phyloP scores from a whole-genome alignment of 2,113 vertebrate genomes.

The Corvus hawaiiensis region DNA sequence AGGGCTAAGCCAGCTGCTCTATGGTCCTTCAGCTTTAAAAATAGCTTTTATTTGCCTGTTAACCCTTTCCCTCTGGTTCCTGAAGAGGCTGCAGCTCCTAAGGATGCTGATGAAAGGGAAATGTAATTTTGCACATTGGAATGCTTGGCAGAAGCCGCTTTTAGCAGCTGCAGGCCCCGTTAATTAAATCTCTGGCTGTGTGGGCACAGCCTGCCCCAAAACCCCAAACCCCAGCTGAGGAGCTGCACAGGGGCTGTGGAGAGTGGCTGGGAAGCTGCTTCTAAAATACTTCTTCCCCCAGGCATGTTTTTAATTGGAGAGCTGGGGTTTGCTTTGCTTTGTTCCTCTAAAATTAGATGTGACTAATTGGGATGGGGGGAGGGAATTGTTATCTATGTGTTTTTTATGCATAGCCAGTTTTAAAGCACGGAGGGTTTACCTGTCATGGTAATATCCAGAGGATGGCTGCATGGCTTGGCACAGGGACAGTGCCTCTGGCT shows the following conservation, averaged over 20 bases:
- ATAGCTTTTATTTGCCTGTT: not conserved
- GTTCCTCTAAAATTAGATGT: not conserved
- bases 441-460: not conserved
- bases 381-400: rapidly evolving
- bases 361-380: not conserved
- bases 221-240: not conserved
- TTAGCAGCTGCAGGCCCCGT: not conserved
- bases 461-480: not conserved
- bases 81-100: not conserved
- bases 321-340: not conserved
- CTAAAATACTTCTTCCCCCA: not conserved
- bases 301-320: not conserved
- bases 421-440: not conserved
- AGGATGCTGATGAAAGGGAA: not conserved
- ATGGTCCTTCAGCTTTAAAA: not conserved
- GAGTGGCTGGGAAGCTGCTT: not conserved
- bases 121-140: not conserved
- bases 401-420: not conserved
- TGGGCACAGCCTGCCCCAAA: not conserved
- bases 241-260: not conserved
- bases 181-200: not conserved
- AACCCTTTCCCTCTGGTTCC: not conserved
- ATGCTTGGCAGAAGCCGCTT: constrained; percentile 1
- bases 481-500: not conserved
- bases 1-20: not conserved